A percentile compares a stretch with the other conserved stretches of the same genome.
phyloP scores from a whole-genome alignment of 2,113 vertebrate genomes.

The Dasyurus viverrinus region DNA sequence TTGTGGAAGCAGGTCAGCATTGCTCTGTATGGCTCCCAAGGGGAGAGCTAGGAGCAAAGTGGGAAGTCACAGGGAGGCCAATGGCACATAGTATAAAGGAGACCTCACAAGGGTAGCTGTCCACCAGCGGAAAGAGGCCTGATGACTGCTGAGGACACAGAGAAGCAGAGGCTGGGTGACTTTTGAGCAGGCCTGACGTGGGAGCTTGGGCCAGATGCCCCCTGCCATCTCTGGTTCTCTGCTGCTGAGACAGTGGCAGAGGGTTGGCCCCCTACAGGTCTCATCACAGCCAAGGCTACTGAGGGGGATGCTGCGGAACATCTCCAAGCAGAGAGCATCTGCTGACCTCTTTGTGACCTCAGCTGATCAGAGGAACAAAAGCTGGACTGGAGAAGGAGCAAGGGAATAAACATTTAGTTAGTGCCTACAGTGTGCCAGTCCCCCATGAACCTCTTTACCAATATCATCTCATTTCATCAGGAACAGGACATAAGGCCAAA shows the following conservation, averaged over 20 bases:
- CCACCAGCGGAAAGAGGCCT: neutral
- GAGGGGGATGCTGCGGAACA: neutral
- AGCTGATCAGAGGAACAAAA: neutral
- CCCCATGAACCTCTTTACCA: neutral
- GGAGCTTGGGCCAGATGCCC: neutral
- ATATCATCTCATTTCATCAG: neutral
- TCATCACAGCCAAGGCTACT: neutral
- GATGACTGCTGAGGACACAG: too few relatives aligned
- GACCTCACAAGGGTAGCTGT: neutral
- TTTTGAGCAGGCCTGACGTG: neutral
- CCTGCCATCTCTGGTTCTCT: neutral
- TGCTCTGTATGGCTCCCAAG: neutral
- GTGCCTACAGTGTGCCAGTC: neutral
- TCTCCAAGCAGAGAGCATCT: neutral
- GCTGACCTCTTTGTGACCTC: neutral
- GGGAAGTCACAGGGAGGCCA: neutral
- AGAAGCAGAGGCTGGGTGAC: neutral
- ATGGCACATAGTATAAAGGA: neutral
- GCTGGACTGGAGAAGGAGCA: neutral
- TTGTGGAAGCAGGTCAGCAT: neutral
- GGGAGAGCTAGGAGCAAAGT: neutral
- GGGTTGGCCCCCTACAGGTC: neutral
- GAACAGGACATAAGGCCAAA: neutral
- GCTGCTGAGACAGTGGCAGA: neutral
- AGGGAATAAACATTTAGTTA: neutral